Percentiles rank a stretch among this genome's conserved stretches.
phyloP scores from a whole-genome alignment of 2,797 vertebrate species.

The Euthynnus affinis region DNA sequence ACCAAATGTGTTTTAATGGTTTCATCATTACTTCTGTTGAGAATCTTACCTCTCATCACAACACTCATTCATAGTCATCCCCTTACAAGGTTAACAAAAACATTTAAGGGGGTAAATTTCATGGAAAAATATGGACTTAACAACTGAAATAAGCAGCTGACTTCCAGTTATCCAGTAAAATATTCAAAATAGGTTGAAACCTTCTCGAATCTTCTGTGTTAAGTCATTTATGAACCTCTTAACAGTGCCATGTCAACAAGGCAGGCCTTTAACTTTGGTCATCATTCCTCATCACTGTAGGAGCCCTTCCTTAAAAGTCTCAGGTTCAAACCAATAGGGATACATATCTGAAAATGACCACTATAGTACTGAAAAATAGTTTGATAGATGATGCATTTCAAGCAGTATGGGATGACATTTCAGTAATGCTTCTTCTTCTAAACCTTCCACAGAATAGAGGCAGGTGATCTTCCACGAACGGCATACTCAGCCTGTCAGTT shows the following conservation, averaged over 20 bases:
- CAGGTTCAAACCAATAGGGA: slow-evolving; percentile 42
- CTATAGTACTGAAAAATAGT: slow-evolving; percentile 55
- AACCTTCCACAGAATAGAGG: slow-evolving; percentile 56
- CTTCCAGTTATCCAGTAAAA: slow-evolving; percentile 79
- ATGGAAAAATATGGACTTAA: slow-evolving; percentile 80
- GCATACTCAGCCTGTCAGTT: slow-evolving; percentile 56
- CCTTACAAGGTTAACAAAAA: slow-evolving; percentile 63
- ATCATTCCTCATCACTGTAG: slow-evolving; percentile 48
- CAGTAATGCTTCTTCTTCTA: slow-evolving; percentile 45
- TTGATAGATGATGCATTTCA: slow-evolving; percentile 59
- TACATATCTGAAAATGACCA: slow-evolving; percentile 44
- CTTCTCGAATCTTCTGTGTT: slow-evolving; percentile 48
- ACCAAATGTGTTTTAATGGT: slow-evolving; percentile 81
- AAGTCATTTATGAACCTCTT: slow-evolving; percentile 52
- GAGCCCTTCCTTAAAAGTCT: slow-evolving; percentile 63
- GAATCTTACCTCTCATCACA: slow-evolving; percentile 69
- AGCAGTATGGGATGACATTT: slow-evolving; percentile 63
- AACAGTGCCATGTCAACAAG: slow-evolving; percentile 46
- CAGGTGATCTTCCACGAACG: slow-evolving; percentile 42
- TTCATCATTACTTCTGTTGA: slow-evolving; percentile 76
- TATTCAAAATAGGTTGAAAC: slow-evolving; percentile 69
- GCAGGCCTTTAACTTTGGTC: slow-evolving; percentile 74
- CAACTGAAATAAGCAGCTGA: slow-evolving; percentile 74
- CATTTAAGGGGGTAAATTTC: slow-evolving; percentile 62
- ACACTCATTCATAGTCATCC: slow-evolving; percentile 72